phyloP scores from a whole-genome alignment of 2,797 vertebrate genomes.

The Falco peregrinus region DNA sequence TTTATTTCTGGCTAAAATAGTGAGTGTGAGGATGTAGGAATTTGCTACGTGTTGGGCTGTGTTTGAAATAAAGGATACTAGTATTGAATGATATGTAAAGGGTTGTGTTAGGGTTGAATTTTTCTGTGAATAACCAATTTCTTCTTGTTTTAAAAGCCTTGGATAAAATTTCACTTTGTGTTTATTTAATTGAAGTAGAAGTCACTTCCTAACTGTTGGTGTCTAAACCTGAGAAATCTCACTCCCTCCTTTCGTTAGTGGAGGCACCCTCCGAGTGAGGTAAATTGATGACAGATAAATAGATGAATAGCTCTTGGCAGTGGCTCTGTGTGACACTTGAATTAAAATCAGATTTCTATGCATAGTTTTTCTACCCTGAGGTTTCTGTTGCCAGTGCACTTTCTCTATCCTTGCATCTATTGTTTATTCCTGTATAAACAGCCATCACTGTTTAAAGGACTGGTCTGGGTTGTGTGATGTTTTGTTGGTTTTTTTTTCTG shows the following conservation, averaged over 20 bases:
- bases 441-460: neutral
- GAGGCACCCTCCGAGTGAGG: neutral
- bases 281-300: neutral
- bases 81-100: neutral
- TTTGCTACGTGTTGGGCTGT: neutral
- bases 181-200: neutral
- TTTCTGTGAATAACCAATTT: neutral
- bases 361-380: neutral
- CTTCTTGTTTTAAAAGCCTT: neutral
- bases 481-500: neutral
- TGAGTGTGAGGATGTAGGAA: neutral
- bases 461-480: neutral
- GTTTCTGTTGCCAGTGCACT: neutral
- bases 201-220: neutral
- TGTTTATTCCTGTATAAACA: slow-evolving; percentile 6
- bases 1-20: neutral
- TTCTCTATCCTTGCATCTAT: neutral
- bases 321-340: neutral
- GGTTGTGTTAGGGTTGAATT: neutral
- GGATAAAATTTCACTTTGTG: neutral
- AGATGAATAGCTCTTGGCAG: neutral
- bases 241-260: neutral
- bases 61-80: neutral
- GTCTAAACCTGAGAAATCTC: neutral
- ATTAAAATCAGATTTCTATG: neutral